Base-by-base conservation (phyloP, 2,113 vertebrate species). In the Ameiurus melas region DNA sequence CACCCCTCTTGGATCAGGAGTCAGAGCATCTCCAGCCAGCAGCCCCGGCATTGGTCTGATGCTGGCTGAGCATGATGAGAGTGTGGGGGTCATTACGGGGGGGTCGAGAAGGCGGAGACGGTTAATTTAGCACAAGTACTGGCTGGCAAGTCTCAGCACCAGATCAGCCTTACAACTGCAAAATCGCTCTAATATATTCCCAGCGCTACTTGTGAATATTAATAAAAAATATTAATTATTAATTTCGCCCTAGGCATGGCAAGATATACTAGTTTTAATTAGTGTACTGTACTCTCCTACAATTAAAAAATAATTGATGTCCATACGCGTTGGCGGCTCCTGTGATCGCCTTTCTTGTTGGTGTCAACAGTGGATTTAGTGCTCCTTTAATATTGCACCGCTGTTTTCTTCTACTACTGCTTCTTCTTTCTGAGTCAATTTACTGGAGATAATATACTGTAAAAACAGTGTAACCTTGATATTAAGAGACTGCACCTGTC, bases 201-300 rank as follows among this genome's bases (percentile, higher is more conserved):
- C 97, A 97, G 96, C 95, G 96, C 97, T 98, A 97, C 97, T 98
- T 98, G 96, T 99, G 97, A 99, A 99, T 99, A 99, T 99, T 99
- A 99, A 99, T 99, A 98, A 97, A 97, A 97, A 98, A 97, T 93
- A 97, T 99, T 96, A 99, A 99, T 99, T 97, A 98, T 99, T 99
- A 98, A 99, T 99, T 97, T 99, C 97, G 98, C 98, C 98, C 96
- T 97, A 97, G 98, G 98, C 98, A 95, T 96, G 96, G 97, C 96
- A 97, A 98, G 97, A 99, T 98, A 98, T 98, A 98, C 98, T 98
- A 97, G 97, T 98, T 98, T 99, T 99, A 99, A 99, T 99, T 99
- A 99, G 98, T 98, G 97, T 98, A 98, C 96, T 97, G 96, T 98
- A 98, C 97, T 99, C 96, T 95, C 97, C 96, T 96, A 98, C 98